These are phyloP conservation scores for Neogobius melanostomus DNA, from an alignment of 2,113 vertebrate species.

Conservation along the genomic window DNA sequence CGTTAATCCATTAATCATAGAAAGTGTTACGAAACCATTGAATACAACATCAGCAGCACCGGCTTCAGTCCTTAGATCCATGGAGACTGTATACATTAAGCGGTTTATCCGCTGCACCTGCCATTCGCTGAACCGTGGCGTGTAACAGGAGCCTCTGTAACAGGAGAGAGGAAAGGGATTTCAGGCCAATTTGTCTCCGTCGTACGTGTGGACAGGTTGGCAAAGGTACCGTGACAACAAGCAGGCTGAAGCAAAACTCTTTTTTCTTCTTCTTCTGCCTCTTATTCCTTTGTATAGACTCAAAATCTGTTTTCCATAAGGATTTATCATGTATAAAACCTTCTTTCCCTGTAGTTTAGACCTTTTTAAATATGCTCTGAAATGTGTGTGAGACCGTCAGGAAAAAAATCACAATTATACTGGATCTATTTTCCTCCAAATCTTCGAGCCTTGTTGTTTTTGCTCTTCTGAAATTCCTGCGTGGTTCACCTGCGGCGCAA, in stretches of 20 bases:
- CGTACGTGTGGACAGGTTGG: background rate
- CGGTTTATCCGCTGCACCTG: slow-evolving; percentile 31
- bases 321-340: too few species aligned
- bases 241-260: background rate
- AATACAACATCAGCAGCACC: slow-evolving; percentile 34
- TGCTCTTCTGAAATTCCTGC: background rate
- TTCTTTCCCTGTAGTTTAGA: too few species aligned
- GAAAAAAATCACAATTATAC: too few species aligned
- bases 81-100: slow-evolving; percentile 36
- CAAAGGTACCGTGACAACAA: background rate
- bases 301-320: too few species aligned
- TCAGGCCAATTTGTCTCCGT: background rate
- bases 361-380: too few species aligned
- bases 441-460: background rate
- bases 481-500: background rate
- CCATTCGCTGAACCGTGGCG: slow-evolving; percentile 30
- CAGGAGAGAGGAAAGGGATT: background rate
- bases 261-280: background rate
- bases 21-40: slow-evolving; percentile 49
- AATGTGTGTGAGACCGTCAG: too few species aligned
- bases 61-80: slow-evolving; percentile 22
- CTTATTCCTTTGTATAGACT: background rate
- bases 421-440: background rate
- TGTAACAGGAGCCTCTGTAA: slow-evolving; percentile 33
- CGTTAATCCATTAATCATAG: too few species aligned